Evolutionary conservation across 2,113 vertebrate genomes (phyloP).

Genomic region (Phyllopteryx taeniolatus): DNA sequence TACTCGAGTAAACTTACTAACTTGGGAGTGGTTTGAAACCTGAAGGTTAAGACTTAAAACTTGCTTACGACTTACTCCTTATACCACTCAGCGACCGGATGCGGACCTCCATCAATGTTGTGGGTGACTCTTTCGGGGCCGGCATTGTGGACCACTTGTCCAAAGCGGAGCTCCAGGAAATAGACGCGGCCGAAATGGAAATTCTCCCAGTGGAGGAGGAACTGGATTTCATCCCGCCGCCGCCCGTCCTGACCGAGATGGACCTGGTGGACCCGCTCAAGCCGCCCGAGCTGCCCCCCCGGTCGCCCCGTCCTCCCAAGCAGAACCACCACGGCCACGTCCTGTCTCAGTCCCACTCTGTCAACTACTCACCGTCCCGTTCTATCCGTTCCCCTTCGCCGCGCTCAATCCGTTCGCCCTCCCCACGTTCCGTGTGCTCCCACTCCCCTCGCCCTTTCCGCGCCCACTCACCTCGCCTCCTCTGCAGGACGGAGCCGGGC

Average conservation of each 20-base stretch:
- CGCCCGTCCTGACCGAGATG: conserved; percentile 64
- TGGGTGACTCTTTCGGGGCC: conserved; percentile 81
- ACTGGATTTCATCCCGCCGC: conserved; percentile 67
- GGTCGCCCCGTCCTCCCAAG: conserved; percentile 69
- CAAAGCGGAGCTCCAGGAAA: conserved; percentile 65
- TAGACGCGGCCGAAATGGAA: conserved; percentile 67
- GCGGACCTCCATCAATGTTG: conserved; percentile 82
- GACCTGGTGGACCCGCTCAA: conserved; percentile 66
- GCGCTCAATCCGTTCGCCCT: conserved; percentile 66
- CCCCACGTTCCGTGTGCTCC: conserved; percentile 69
- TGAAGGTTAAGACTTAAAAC: neutral
- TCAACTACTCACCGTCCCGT: conserved; percentile 60
- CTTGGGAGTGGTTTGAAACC: too few relatives aligned
- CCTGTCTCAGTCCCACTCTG: conserved; percentile 54
- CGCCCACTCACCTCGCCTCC: conserved; percentile 67
- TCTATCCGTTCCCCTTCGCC: conserved; percentile 69
- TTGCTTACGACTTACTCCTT: neutral
- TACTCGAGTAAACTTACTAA: too few relatives aligned
- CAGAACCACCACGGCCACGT: conserved; percentile 64
- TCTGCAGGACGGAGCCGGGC: conserved; percentile 62
- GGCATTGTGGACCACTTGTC: conserved; percentile 80
- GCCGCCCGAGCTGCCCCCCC: conserved; percentile 71
- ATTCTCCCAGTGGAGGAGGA: conserved; percentile 45
- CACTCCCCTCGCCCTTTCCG: conserved; percentile 69
- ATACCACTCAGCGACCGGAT: conserved; percentile 72